These are phyloP conservation scores for Leptocoma aspasia DNA, from an alignment of 2,113 vertebrate species.

Conservation along the genomic window DNA sequence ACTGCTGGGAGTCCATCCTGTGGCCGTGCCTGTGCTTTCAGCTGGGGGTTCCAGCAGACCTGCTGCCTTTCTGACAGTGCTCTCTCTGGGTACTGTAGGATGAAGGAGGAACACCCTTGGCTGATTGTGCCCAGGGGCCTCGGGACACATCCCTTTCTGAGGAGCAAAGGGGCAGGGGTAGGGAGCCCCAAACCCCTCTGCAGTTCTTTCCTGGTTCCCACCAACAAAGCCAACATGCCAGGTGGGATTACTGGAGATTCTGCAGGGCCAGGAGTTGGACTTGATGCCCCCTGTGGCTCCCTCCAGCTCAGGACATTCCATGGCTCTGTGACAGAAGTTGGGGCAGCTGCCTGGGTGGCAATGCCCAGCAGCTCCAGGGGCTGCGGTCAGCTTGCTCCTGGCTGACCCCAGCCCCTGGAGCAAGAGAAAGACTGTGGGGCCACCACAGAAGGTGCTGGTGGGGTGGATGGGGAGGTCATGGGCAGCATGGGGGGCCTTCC, in stretches of 20 bases:
- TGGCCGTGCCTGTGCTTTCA: not conserved
- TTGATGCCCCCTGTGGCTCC: not conserved
- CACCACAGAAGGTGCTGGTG: not conserved
- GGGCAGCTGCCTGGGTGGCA: not conserved
- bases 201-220: not conserved
- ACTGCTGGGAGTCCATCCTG: not conserved
- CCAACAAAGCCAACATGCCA: not conserved
- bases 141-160: not conserved
- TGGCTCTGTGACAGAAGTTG: fast-evolving
- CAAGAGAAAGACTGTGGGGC: not conserved
- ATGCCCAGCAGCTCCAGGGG: not conserved
- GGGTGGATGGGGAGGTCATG: fast-evolving
- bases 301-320: not conserved
- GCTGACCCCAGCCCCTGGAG: not conserved
- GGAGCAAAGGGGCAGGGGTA: not conserved
- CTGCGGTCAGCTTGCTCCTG: too few species aligned
- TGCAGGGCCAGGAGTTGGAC: not conserved
- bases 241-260: not conserved
- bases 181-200: not conserved
- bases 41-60: not conserved
- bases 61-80: not conserved
- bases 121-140: not conserved
- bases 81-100: not conserved
- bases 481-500: not conserved
- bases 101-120: not conserved